Conservation (phyloP, 92 coral and sea anemone genomes). For the Bergia puertoricense region DNA sequence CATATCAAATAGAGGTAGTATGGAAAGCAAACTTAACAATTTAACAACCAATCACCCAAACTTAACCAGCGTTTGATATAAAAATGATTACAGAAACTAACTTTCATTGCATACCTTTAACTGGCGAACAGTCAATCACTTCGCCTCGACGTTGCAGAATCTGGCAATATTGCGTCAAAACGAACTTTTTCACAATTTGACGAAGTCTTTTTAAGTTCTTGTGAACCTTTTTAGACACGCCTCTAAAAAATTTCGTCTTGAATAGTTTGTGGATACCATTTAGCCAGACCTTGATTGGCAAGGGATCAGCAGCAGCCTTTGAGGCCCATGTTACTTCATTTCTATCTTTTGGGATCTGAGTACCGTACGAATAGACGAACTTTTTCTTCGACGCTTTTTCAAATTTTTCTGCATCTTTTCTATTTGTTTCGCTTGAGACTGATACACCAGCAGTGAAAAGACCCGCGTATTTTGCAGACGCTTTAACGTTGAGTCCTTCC, state of each 20-base stretch:
- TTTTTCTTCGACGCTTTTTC: background rate
- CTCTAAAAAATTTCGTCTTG: background rate
- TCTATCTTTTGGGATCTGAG: background rate
- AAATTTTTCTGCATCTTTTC: background rate
- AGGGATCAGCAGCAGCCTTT: background rate
- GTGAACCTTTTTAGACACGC: background rate
- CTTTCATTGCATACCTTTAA: background rate
- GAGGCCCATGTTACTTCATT: background rate
- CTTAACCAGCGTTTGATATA: too few relatives aligned
- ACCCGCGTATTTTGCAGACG: background rate
- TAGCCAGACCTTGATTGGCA: constrained; percentile 8
- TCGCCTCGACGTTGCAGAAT: background rate
- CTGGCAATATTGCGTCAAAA: background rate
- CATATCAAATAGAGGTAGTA: too few relatives aligned
- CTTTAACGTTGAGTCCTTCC: background rate
- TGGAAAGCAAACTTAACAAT: too few relatives aligned
- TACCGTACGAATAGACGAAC: constrained; percentile 6
- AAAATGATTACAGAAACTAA: too few relatives aligned
- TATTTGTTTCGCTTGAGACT: background rate
- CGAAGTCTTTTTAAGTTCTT: background rate
- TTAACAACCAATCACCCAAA: too few relatives aligned
- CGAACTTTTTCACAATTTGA: background rate
- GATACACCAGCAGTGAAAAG: background rate
- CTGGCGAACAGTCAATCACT: background rate
- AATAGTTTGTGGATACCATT: background rate